phyloP scores from a whole-genome alignment of 2,113 vertebrate species.

The Myodes glareolus region DNA sequence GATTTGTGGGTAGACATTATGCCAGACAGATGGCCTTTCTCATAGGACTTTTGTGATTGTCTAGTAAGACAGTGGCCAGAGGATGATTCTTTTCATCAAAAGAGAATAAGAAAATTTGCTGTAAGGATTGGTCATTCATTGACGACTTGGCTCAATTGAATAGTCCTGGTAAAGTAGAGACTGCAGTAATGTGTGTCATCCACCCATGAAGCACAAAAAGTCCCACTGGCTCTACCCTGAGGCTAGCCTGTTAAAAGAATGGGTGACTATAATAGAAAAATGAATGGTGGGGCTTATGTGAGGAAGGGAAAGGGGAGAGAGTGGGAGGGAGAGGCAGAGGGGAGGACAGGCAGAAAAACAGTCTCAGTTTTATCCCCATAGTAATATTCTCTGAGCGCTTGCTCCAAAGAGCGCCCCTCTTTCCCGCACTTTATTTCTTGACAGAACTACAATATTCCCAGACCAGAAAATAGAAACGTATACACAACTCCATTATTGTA shows the following conservation, averaged over 20 bases:
- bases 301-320: not conserved
- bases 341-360: not conserved
- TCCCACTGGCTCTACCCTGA: slow-evolving; percentile 5
- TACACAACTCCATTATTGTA: not conserved
- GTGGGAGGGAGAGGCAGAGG: not conserved
- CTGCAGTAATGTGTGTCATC: not conserved
- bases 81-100: slow-evolving; percentile 26
- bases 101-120: not conserved
- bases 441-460: not conserved
- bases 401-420: not conserved
- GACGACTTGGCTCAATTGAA: not conserved
- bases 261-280: not conserved
- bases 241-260: not conserved
- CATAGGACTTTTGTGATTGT: not conserved
- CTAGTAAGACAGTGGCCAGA: not conserved
- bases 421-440: not conserved
- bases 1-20: not conserved
- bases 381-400: slow-evolving; percentile 20
- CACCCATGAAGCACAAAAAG: not conserved
- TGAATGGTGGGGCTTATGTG: too few species aligned
- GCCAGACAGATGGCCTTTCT: not conserved
- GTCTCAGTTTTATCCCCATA: not conserved
- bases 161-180: not conserved
- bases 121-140: slow-evolving; percentile 19
- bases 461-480: slow-evolving; percentile 12